Conservation (phyloP, 2,113 vertebrate genomes). For the Pseudonaja textilis region DNA sequence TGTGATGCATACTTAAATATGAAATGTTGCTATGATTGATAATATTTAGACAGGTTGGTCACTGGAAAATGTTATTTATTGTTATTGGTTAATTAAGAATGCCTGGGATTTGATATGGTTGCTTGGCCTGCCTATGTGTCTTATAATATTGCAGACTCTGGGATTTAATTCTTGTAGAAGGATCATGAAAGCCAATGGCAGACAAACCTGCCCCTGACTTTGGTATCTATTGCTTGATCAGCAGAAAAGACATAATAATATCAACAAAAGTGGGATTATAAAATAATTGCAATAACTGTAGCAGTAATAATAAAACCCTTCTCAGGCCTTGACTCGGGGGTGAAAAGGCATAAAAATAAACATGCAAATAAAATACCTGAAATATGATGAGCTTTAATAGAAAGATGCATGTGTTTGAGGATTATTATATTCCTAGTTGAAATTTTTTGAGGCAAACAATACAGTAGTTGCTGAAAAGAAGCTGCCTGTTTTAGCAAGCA, state of each 20-base stretch:
- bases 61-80: not conserved
- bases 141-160: not conserved
- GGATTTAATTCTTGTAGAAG: not conserved
- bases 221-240: not conserved
- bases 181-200: not conserved
- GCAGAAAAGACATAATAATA: not conserved
- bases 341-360: not conserved
- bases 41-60: not conserved
- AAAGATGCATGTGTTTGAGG: not conserved
- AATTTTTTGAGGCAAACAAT: not conserved
- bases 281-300: not conserved
- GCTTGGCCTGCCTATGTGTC: not conserved
- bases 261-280: not conserved
- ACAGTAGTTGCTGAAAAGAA: not conserved
- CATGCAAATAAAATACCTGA: not conserved
- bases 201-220: not conserved
- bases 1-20: not conserved
- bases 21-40: not conserved
- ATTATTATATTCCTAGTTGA: not conserved
- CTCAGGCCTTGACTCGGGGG: not conserved
- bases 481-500: not conserved
- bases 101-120: not conserved
- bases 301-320: not conserved
- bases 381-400: not conserved
- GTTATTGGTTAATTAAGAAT: not conserved